Evolutionary conservation across 2,888 invertebrate species (phyloP).

Genomic region (Hirtodrosophila histrioides): DNA sequence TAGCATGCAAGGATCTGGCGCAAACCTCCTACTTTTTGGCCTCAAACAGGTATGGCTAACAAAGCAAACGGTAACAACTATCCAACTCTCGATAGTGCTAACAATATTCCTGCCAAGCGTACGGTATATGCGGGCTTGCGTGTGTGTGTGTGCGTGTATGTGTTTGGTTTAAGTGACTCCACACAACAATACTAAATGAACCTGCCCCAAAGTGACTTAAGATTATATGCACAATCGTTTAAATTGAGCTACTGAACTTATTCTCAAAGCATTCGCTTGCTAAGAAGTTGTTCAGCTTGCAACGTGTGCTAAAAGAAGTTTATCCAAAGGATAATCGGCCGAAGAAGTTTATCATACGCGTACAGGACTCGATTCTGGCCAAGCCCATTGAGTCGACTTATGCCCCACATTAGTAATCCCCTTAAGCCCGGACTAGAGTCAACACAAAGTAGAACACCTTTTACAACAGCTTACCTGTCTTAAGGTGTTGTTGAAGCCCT

Average conservation of each 20-base stretch:
- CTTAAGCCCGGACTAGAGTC: not conserved
- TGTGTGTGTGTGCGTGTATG: constrained; percentile 7
- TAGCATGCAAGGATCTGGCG: constrained; percentile 97
- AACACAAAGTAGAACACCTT: constrained; percentile 5
- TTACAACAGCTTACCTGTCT: constrained; percentile 21
- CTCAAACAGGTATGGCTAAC: constrained; percentile 92
- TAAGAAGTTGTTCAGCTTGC: too few relatives aligned
- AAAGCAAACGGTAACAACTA: constrained; percentile 10
- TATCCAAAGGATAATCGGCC: too few relatives aligned
- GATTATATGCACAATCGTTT: too few relatives aligned
- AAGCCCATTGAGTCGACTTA: too few relatives aligned
- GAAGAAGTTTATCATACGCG: too few relatives aligned
- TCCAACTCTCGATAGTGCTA: not conserved
- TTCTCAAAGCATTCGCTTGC: too few relatives aligned
- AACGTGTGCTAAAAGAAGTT: too few relatives aligned
- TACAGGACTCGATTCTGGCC: too few relatives aligned
- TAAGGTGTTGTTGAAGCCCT: not conserved
- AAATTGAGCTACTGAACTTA: too few relatives aligned
- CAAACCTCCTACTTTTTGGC: constrained; percentile 99
- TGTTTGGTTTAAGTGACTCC: not conserved
- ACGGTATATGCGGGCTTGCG: constrained; percentile 1
- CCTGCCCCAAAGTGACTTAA: too few relatives aligned
- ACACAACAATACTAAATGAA: too few relatives aligned
- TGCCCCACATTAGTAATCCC: too few relatives aligned
- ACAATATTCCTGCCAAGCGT: not conserved